A percentile compares a stretch with the other conserved stretches of the same genome.
Evolutionary conservation across 2,888 invertebrate species (phyloP).

Genomic region (Machimus rusticus): DNA sequence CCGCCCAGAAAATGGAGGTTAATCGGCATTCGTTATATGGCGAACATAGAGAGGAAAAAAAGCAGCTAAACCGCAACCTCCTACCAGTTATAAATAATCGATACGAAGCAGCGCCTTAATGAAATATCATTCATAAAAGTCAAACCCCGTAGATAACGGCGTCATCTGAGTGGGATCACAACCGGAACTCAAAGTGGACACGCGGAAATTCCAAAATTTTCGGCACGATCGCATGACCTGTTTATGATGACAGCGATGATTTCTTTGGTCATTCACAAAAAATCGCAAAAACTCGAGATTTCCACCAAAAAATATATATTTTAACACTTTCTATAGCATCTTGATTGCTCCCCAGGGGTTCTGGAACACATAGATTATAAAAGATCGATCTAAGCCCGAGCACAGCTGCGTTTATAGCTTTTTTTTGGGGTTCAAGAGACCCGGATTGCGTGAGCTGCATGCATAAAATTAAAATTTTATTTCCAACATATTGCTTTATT

Average conservation of each 20-base stretch:
- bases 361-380: not conserved
- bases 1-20: not conserved
- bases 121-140: conserved; percentile 26
- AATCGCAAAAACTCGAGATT: not conserved
- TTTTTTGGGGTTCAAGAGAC: not conserved
- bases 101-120: not conserved
- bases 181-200: conserved; percentile 25
- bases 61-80: not conserved
- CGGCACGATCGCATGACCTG: conserved; percentile 13
- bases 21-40: not conserved
- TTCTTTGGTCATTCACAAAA: conserved; percentile 15
- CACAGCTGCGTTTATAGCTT: not conserved
- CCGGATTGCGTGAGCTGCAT: not conserved
- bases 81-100: conserved; percentile 5
- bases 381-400: not conserved
- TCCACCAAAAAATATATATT: not conserved
- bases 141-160: conserved; percentile 4
- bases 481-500: not conserved
- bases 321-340: not conserved
- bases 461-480: not conserved
- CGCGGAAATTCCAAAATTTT: conserved; percentile 25
- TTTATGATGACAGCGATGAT: not conserved
- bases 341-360: not conserved
- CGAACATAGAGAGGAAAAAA: not conserved
- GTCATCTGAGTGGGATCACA: conserved; percentile 24